These are phyloP conservation scores for Ptiloglossa arizonensis DNA, from an alignment of 1,140 invertebrate genomes.

Conservation along the genomic window DNA sequence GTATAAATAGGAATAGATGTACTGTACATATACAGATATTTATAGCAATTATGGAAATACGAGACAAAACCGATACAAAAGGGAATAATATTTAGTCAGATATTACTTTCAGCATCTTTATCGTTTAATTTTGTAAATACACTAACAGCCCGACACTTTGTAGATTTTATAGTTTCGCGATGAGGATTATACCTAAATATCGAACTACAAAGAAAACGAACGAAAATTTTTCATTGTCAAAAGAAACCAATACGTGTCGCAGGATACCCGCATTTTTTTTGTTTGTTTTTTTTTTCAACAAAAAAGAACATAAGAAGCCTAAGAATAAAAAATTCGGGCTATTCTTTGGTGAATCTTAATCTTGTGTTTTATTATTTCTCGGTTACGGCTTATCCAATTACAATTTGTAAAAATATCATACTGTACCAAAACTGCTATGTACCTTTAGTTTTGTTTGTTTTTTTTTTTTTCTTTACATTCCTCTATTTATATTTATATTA, in stretches of 20 bases:
- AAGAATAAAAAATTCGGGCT: constrained; percentile 50
- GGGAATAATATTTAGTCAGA: constrained; percentile 15
- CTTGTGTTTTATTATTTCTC: constrained; percentile 71
- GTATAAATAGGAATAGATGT: not conserved
- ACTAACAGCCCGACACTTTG: constrained; percentile 1
- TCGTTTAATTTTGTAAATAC: constrained; percentile 28
- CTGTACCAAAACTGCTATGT: constrained; percentile 78
- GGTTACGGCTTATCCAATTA: constrained; percentile 74
- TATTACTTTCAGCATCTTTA: constrained; percentile 11
- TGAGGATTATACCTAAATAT: not conserved
- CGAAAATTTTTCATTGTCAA: not conserved
- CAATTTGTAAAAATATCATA: constrained; percentile 80
- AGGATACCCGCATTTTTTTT: not conserved
- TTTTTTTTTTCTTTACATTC: constrained; percentile 64
- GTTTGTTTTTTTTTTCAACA: not conserved
- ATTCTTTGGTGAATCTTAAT: constrained; percentile 60
- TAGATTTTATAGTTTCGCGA: not conserved
- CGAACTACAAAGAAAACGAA: not conserved
- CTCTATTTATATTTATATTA: constrained; percentile 71
- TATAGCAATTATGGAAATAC: not conserved
- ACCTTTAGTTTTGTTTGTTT: constrained; percentile 45
- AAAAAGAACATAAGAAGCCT: constrained; percentile 33
- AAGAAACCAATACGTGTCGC: not conserved
- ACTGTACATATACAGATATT: not conserved
- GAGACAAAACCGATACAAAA: not conserved